Base-by-base conservation (phyloP, 2,797 vertebrate genomes). In the Picus viridis region DNA sequence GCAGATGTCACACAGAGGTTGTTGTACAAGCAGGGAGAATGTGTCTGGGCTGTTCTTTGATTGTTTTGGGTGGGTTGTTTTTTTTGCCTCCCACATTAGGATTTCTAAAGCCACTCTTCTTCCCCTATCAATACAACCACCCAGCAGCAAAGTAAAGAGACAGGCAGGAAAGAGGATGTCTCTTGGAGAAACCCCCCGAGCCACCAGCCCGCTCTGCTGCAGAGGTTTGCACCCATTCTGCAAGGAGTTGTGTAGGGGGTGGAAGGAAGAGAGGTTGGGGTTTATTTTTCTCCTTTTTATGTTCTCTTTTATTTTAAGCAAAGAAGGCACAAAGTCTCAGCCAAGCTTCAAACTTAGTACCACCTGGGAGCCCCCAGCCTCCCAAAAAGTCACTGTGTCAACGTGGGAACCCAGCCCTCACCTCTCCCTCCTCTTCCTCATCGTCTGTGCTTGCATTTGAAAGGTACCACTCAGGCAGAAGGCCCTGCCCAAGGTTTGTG, bases 311-410 rank as follows among this genome's bases (percentile, higher is more conserved):
- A 34, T 86, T 88, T 94, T 93, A 90, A 90, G 77, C 89, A 94
- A 96, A 94, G 54, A 96, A 97, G 96, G 95, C 95, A 97, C 94
- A 96, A 95, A 95, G 95, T 92, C 96, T 96, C 95, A 96, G 94
- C 94, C 94, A 95, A 93, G 82, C 84, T 94, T 95, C 86, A 93
- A 96, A 89, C 65, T 76, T 71, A 76, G 79, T 39, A 77, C 79
- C 92, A 87, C 81, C 56, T 53, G 77, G 93, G 81, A 90, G 53
- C 49, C 53, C 49, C 41, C 39, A 70, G 6, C 64, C 63, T 90
- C 92, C 64, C n/a, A n/a, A 62, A 83, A 69, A 86, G 23, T 43
- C 34, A 72, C 10, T 54, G 43, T 58, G 57, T 58, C 36, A 58
- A 19, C 7, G 10, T 32, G 34, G 87, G 72, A 93, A 87, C 72